A percentile compares a stretch with the other conserved stretches of the same genome.
Conservation (phyloP, 2,797 vertebrate species). For the Pantherophis vulpinus region DNA sequence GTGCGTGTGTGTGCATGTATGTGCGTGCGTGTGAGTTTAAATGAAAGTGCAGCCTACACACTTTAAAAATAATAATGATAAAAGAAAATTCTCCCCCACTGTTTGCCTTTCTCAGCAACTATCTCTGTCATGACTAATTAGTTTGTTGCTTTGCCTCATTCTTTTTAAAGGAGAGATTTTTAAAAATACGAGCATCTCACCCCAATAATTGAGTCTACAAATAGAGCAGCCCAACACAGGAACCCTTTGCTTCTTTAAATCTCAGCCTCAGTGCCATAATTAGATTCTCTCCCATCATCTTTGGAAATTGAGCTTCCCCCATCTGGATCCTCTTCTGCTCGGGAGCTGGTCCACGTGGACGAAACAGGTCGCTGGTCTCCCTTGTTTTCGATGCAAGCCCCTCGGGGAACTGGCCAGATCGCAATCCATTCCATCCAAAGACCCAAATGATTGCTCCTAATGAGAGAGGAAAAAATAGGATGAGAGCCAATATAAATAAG, state of each 20-base stretch:
- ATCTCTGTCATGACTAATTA: not conserved
- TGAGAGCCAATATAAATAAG: slow-evolving; percentile 7
- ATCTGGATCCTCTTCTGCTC: not conserved
- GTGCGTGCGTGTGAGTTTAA: not conserved
- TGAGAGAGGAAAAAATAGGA: not conserved
- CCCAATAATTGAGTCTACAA: not conserved
- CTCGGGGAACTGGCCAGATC: not conserved
- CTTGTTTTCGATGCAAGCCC: not conserved
- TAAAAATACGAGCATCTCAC: not conserved
- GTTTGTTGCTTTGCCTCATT: not conserved
- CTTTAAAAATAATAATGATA: not conserved
- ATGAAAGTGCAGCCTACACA: not conserved
- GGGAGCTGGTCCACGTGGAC: not conserved
- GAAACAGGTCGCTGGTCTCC: not conserved
- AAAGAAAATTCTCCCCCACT: not conserved
- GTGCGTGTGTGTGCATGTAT: not conserved
- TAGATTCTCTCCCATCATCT: not conserved
- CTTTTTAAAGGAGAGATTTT: not conserved
- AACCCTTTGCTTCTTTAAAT: not conserved
- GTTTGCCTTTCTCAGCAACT: not conserved
- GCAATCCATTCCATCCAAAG: not conserved
- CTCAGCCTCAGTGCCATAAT: not conserved
- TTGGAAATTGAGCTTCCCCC: not conserved
- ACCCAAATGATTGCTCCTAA: slow-evolving; percentile 1
- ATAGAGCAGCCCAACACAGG: not conserved